phyloP scores from a whole-genome alignment of 2,113 vertebrate genomes.

The Perca flavescens region DNA sequence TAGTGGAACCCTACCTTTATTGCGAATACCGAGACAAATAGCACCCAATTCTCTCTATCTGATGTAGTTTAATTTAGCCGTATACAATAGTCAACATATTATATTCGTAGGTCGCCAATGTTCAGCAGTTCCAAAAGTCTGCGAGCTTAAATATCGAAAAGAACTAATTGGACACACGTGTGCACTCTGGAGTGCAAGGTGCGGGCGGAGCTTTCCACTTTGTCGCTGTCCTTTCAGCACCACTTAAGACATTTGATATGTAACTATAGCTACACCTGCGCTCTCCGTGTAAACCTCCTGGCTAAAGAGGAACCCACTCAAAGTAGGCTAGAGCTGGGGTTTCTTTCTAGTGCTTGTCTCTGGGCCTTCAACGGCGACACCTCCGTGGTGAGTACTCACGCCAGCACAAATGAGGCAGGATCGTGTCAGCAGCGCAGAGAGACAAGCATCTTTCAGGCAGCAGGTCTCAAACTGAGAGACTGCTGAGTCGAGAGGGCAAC shows the following conservation, averaged over 20 bases:
- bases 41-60: neutral
- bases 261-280: slow-evolving; percentile 10
- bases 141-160: neutral
- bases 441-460: slow-evolving; percentile 44
- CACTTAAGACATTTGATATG: neutral
- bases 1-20: neutral
- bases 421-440: slow-evolving; percentile 40
- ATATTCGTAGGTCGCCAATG: neutral
- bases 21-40: neutral
- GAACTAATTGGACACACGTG: slow-evolving; percentile 13
- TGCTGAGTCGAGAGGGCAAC: slow-evolving; percentile 54
- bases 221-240: slow-evolving; percentile 69
- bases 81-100: neutral
- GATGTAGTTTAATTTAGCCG: neutral
- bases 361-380: neutral
- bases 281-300: neutral
- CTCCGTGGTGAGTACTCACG: slow-evolving; percentile 11
- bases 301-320: neutral
- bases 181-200: neutral
- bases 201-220: neutral
- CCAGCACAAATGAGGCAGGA: slow-evolving; percentile 52
- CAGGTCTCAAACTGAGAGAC: slow-evolving; percentile 43
- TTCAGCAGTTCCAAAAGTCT: neutral
- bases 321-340: slow-evolving; percentile 3
- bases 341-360: slow-evolving; percentile 8